Percentiles rank a stretch among this genome's conserved stretches.
Conservation (phyloP, 2,797 vertebrate genomes). For the Enteromius trimaculatus region DNA sequence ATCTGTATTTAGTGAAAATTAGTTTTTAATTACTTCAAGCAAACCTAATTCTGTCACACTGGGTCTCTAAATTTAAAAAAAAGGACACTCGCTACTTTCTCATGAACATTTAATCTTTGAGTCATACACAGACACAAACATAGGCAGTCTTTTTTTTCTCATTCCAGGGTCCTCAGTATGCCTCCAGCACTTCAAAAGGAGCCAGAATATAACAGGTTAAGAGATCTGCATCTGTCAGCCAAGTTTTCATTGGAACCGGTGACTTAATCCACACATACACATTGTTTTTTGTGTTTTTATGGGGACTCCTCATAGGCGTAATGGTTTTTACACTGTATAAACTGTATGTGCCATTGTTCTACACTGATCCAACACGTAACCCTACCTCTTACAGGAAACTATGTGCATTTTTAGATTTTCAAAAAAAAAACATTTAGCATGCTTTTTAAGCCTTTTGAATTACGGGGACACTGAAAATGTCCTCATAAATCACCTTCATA, state of each 20-base stretch:
- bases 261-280: constrained; percentile 5
- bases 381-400: no score
- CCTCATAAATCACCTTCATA: no score
- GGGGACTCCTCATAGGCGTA: no score
- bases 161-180: background rate
- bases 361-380: no score
- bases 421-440: no score
- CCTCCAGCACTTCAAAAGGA: background rate
- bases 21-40: background rate
- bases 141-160: background rate
- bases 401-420: no score
- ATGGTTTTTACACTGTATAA: no score
- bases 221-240: constrained; percentile 23
- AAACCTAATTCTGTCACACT: background rate
- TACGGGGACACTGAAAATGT: no score
- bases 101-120: background rate
- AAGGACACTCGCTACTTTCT: background rate
- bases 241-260: constrained; percentile 6
- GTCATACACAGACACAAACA: background rate
- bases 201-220: background rate
- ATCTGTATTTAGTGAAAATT: background rate
- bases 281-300: no score
- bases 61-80: background rate
- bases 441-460: no score
- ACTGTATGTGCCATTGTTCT: no score